Evolutionary conservation across 2,113 vertebrate species (phyloP).

Genomic region (Amazona guildingii): DNA sequence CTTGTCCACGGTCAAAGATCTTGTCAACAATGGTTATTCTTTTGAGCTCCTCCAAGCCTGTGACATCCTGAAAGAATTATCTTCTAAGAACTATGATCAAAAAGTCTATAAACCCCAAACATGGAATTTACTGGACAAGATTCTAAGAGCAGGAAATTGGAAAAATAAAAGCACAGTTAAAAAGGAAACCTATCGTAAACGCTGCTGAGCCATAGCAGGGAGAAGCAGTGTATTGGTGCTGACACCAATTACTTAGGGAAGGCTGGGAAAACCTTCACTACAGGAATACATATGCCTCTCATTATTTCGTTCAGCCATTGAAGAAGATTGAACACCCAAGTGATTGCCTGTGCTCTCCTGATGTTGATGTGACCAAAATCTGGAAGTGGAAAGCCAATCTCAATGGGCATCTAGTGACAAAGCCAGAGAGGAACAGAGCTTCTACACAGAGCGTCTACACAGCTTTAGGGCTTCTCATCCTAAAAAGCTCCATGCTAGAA

Average conservation of each 20-base stretch:
- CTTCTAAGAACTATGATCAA: slow-evolving; percentile 57
- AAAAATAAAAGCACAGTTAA: slow-evolving; percentile 37
- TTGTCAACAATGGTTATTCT: slow-evolving; percentile 60
- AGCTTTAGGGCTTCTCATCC: background rate
- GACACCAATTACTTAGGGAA: slow-evolving; percentile 30
- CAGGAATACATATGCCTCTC: slow-evolving; percentile 5
- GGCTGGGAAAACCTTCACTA: slow-evolving; percentile 12
- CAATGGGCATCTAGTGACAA: background rate
- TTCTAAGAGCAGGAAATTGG: slow-evolving; percentile 52
- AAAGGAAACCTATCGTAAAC: slow-evolving; percentile 19
- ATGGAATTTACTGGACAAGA: slow-evolving; percentile 51
- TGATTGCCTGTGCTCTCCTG: background rate
- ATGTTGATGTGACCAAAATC: background rate
- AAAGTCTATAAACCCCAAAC: slow-evolving; percentile 51
- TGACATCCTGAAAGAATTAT: slow-evolving; percentile 61
- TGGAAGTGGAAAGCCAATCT: background rate
- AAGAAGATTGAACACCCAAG: background rate
- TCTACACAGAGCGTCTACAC: background rate
- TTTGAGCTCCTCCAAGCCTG: background rate
- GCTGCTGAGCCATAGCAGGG: slow-evolving; percentile 18
- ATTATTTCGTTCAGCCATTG: background rate
- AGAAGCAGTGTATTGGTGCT: background rate
- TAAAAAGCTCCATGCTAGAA: background rate
- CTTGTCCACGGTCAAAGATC: slow-evolving; percentile 45
- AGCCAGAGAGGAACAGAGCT: background rate